These are phyloP conservation scores for Agrenia bidenticulata DNA, from an alignment of 2,888 invertebrate genomes.

Conservation along the genomic window DNA sequence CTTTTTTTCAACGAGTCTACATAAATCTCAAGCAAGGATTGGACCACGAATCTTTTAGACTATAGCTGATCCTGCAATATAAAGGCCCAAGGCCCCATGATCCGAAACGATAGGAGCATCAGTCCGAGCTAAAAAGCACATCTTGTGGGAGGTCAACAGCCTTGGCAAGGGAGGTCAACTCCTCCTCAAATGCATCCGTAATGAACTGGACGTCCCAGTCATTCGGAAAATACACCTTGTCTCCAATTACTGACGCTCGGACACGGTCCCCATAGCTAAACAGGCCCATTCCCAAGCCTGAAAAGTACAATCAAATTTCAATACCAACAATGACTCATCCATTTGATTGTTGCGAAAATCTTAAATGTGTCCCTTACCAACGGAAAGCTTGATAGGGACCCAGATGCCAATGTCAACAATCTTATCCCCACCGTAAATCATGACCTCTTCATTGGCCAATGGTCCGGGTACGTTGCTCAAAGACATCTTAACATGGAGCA, in stretches of 20 bases:
- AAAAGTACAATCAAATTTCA: too few relatives aligned
- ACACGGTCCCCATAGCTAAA: constrained; percentile 35
- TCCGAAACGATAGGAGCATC: too few relatives aligned
- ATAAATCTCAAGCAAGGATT: too few relatives aligned
- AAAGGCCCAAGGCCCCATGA: too few relatives aligned
- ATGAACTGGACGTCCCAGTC: constrained; percentile 25
- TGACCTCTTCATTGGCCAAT: constrained; percentile 29
- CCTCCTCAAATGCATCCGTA: constrained; percentile 33
- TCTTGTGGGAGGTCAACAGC: constrained; percentile 28
- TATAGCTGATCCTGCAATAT: too few relatives aligned
- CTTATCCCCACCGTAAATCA: constrained; percentile 30
- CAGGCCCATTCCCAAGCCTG: constrained; percentile 42
- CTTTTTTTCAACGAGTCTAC: too few relatives aligned
- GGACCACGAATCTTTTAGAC: too few relatives aligned
- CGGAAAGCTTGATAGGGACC: constrained; percentile 34
- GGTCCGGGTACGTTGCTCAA: constrained; percentile 44
- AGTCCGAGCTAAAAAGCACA: neutral
- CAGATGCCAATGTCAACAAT: constrained; percentile 36
- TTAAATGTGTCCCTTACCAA: too few relatives aligned
- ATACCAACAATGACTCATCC: too few relatives aligned
- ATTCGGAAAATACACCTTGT: constrained; percentile 25
- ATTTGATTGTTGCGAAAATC: too few relatives aligned
- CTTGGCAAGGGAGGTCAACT: constrained; percentile 26
- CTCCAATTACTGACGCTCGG: constrained; percentile 36
- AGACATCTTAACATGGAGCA: constrained; percentile 25